These are phyloP conservation scores for Cyphotilapia sp. DNA, from an alignment of 2,113 vertebrate genomes.

Conservation along the genomic window DNA sequence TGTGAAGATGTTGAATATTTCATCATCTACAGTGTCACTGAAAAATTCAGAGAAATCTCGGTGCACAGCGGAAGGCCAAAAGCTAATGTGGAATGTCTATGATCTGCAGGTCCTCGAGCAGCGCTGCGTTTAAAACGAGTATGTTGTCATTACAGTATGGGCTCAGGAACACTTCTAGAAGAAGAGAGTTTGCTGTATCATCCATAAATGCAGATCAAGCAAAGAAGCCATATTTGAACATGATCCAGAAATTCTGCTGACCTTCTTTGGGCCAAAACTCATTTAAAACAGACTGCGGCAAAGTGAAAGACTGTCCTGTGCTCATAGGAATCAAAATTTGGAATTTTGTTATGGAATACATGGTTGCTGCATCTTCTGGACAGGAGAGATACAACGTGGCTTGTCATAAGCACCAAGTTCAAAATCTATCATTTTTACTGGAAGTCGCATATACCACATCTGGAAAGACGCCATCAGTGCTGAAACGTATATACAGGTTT, in stretches of 20 bases:
- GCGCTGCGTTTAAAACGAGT: background rate
- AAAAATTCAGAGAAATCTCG: background rate
- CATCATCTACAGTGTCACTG: background rate
- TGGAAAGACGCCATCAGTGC: background rate
- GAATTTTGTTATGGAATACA: background rate
- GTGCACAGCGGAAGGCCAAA: background rate
- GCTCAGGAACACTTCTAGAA: background rate
- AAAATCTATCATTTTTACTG: background rate
- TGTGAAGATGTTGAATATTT: background rate
- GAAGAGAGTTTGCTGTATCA: background rate
- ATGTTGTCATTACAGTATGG: background rate
- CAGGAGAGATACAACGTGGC: background rate
- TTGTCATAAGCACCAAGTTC: background rate
- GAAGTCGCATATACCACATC: background rate
- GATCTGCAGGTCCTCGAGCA: background rate
- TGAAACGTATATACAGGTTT: background rate
- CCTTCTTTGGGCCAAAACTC: fast-evolving
- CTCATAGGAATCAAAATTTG: background rate
- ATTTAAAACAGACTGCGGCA: background rate
- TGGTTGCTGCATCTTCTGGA: background rate
- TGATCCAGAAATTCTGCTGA: background rate
- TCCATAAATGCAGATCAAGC: background rate
- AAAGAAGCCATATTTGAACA: background rate
- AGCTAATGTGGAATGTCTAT: background rate
- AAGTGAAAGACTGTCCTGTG: background rate